Base-by-base conservation (phyloP, 2,888 invertebrate species). In the Tryphoninae sp. region DNA sequence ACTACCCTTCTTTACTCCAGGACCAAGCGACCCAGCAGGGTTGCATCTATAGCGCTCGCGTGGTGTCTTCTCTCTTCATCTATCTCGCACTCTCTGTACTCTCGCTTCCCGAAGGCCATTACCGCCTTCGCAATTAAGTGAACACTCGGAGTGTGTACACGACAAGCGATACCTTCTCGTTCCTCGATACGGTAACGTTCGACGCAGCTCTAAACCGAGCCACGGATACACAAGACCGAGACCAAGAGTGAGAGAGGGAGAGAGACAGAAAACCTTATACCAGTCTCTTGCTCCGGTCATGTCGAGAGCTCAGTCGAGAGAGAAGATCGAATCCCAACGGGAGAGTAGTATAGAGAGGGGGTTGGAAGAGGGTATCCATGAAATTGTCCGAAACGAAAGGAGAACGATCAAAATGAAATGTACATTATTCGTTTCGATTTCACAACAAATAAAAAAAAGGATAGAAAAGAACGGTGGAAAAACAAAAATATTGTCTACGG, bases 111-210 rank as follows among this genome's bases (percentile, higher is more conserved):
- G 84, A 83, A 85, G 84, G 82, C 88, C 88, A 88, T 89, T 89
- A 89, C 86, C 88, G 86, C 86, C 88, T 88, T 85, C 85, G 86
- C 89, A 89, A 88, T 89, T 88, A 88, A 89, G 87, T 84, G 87
- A 87, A 86, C 87, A 85, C 87, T 87, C 76, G 16, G 71, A 82
- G 67, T 75, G 83, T 83, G 80, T 84, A 71, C 82, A 80, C 78
- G 69, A 74, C 11, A 55, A 61, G 77, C 83, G 85, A 85, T 86
- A 84, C 73, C 83, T 83, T 80, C 82, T 78, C 78, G 78, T 76
- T 83, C 84, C 83, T 80, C 82, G 83, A 79, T 80, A 78, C 75
- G 73, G 74, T 77, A 80, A 51, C 55, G 71, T 68, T 65, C 73
- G 67, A 64, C 65, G 76, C 51, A 33, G 58, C 45, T 33, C 61